A percentile compares a stretch with the other conserved stretches of the same genome.
Evolutionary conservation across 2,888 invertebrate species (phyloP).

Genomic region (Synanthedon formicaeformis): DNA sequence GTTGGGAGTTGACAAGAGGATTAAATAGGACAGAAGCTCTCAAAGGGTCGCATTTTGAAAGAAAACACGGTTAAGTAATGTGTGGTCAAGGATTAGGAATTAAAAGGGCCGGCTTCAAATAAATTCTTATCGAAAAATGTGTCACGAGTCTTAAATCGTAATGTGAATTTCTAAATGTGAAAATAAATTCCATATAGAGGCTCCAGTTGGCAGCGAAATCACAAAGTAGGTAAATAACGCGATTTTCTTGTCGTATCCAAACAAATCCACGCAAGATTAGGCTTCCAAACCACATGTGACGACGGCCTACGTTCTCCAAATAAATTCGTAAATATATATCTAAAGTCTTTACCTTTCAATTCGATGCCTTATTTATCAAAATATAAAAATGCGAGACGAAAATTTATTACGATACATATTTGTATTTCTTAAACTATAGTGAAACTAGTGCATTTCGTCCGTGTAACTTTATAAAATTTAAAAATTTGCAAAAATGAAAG

Average conservation of each 20-base stretch:
- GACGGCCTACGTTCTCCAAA: background rate
- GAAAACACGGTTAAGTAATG: background rate
- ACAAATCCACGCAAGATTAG: conserved; percentile 2
- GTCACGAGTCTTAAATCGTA: too few species aligned
- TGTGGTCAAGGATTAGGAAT: background rate
- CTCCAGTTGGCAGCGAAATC: background rate
- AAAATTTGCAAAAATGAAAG: too few species aligned
- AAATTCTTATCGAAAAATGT: too few species aligned
- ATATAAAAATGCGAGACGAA: background rate
- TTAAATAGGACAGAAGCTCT: conserved; percentile 2
- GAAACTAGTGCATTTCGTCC: too few species aligned
- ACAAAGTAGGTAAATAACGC: conserved; percentile 1
- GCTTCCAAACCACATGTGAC: conserved; percentile 2
- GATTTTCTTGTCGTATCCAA: conserved; percentile 1
- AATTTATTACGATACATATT: background rate
- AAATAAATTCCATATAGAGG: background rate
- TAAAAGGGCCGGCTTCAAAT: background rate
- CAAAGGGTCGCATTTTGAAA: background rate
- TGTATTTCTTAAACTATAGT: too few species aligned
- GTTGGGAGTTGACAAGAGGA: conserved; percentile 3
- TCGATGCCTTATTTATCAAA: background rate
- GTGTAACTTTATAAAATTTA: too few species aligned
- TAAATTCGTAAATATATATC: background rate
- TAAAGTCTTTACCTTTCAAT: background rate
- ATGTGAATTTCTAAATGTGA: too few species aligned